Evolutionary conservation across 2,888 invertebrate species (phyloP), one percentile per base, ranked within the genome.

Genomic region (Xanthia icteritia): DNA sequence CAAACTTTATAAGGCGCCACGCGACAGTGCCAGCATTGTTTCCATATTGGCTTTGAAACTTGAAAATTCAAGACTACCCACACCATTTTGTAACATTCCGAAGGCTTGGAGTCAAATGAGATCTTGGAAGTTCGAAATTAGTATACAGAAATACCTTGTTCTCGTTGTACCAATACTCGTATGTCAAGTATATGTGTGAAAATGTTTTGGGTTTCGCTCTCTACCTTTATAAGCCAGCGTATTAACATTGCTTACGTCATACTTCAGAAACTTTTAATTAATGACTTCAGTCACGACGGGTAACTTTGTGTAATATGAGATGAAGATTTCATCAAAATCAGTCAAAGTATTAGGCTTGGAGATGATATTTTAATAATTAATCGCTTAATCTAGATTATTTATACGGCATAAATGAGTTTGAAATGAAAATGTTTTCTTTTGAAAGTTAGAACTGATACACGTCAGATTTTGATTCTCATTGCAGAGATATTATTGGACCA

Each of bases 41-140:
- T 92, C 92, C 91, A 92, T 92, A 93, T 94, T 94, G 94, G 92
- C 93, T 93, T 93, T 90, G 88, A 87, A 92, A 94, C 92, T 94
- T 92, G 91, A 91, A 92, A 93, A 93, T 92, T 92, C 93, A 90
- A 89, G 89, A 92, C 92, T 92, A 91, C 91, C 89, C 90, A 86
- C 86, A 83, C 85, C 87, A 87, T 90, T 90, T 84, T 88, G 87
- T 85, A 89, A 90, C 91, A 91, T 91, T 88, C 89, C 85, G 77
- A 73, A 80, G 76, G 76, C 73, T 86, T 82, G 76, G 82, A 86
- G 86, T 83, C 86, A 88, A 88, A 91, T 90, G 89, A 90, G 89
- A 89, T 89, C 85, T 86, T 83, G 77, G 83, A 91, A 91, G 83
- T 91, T 90, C 85, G 78, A 86, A 86, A 88, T 92, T 89, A 89